phyloP scores from a whole-genome alignment of 2,113 vertebrate species.

The Microcebus jonahi region DNA sequence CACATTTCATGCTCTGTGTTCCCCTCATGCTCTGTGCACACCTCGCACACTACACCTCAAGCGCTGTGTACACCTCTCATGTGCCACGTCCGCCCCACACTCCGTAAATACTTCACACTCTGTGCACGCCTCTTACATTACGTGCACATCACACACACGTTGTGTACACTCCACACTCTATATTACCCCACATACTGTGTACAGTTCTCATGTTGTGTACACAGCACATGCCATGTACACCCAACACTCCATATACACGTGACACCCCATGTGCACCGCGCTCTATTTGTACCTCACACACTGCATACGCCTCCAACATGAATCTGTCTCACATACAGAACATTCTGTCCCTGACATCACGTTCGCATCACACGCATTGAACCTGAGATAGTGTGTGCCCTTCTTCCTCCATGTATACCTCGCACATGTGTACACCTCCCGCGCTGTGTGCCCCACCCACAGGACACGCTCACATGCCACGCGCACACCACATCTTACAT shows the following conservation, averaged over 20 bases:
- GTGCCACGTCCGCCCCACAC: too few species aligned
- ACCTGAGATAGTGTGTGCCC: accelerated
- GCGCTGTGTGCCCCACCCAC: accelerated
- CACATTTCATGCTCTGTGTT: too few species aligned
- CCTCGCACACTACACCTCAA: background rate
- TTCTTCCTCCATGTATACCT: background rate
- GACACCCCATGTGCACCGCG: background rate
- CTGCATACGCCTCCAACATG: accelerated
- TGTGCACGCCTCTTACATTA: background rate
- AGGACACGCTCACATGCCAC: background rate
- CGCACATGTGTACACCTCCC: too few species aligned
- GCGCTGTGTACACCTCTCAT: too few species aligned
- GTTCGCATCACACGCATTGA: background rate
- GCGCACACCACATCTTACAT: background rate
- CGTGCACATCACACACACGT: background rate
- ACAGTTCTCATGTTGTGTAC: accelerated
- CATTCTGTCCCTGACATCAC: background rate
- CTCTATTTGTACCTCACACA: background rate
- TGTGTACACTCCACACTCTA: accelerated
- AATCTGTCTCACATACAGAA: background rate
- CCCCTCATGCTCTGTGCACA: too few species aligned
- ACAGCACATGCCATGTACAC: background rate
- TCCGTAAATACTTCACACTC: background rate
- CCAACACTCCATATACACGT: accelerated
- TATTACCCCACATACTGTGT: background rate